Base-by-base conservation (phyloP, 2,113 vertebrate species). In the Castor canadensis region DNA sequence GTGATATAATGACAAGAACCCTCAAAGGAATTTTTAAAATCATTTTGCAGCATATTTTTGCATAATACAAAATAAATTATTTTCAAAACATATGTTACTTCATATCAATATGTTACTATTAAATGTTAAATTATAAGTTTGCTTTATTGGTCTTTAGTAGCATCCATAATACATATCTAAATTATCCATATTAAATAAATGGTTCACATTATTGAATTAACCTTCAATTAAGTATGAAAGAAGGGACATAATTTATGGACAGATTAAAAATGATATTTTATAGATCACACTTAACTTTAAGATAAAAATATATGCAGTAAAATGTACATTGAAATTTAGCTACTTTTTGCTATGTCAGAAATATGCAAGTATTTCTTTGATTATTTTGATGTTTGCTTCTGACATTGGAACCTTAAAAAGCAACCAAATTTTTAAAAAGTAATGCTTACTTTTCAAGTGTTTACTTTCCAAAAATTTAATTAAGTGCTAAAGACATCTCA, bases 241-340 rank as follows among this genome's bases (percentile, higher is more conserved):
- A 89, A 89, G 62, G 40, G 76, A 72, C 9, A 77, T 62, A 60
- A 96, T 64, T 92, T 81, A 95, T 87, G 20, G 32, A 49, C 17
- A 81, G 9, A 95, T 60, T 85, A 11, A 83, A 72, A 91, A 52
- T 84, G 40, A 75, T 17, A n/a, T 90, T 93, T 97, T 93, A n/a
- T 32, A 76, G 43, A 38, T 54, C 16, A 91, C 19, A 77, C 81
- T 76, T 89, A 35, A 45, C 40, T 72, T 20, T 19, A 10, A 1
- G 35, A 86, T 81, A 77, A 67, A 91, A 82, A 43, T 62, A 40
- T 38, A 82, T 54, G 7, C 19, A 87, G 60, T 75, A 28, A 95
- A 95, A 72, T 92, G 40, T 71, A 94, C 17, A 92, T 47, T 69
- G 47, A 87, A 97, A 67, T 86, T 30, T 58, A 90, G 76, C 22